Percentiles rank a stretch among this genome's conserved stretches.
Evolutionary conservation across 1,140 invertebrate species (phyloP).

Genomic region (Megathymus violae): DNA sequence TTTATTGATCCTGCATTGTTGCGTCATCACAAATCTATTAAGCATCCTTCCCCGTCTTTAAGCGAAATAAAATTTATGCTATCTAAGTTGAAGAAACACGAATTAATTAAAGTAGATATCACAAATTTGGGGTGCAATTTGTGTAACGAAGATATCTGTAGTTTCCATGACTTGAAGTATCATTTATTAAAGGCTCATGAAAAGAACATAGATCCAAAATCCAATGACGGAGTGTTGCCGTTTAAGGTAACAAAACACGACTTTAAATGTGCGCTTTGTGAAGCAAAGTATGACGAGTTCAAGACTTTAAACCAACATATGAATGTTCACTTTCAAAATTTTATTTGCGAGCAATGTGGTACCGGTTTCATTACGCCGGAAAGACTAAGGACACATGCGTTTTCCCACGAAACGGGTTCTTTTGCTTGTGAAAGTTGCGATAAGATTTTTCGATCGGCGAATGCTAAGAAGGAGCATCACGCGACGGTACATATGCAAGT

Average conservation of each 20-base stretch:
- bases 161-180: constrained; percentile 50
- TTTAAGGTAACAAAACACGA: constrained; percentile 62
- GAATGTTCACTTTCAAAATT: constrained; percentile 81
- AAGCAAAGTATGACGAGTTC: constrained; percentile 71
- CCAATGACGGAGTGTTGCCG: constrained; percentile 60
- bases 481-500: constrained; percentile 68
- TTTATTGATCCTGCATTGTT: constrained; percentile 59
- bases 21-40: constrained; percentile 53
- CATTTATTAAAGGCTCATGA: constrained; percentile 60
- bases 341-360: constrained; percentile 91
- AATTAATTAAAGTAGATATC: constrained; percentile 70
- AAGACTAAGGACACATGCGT: constrained; percentile 68
- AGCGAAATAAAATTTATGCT: constrained; percentile 53
- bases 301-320: constrained; percentile 78
- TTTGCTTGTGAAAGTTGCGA: constrained; percentile 77
- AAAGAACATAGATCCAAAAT: constrained; percentile 56
- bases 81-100: constrained; percentile 64
- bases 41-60: constrained; percentile 46
- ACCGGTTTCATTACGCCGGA: constrained; percentile 85
- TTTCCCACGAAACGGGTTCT: constrained; percentile 72
- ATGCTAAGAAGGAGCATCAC: constrained; percentile 69
- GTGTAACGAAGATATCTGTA: constrained; percentile 48
- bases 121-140: constrained; percentile 63
- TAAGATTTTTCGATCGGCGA: constrained; percentile 73
- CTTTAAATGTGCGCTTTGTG: constrained; percentile 72